A percentile compares a stretch with the other conserved stretches of the same genome.
phyloP scores from a whole-genome alignment of 2,888 invertebrate genomes.

The Leucophenga maculata region DNA sequence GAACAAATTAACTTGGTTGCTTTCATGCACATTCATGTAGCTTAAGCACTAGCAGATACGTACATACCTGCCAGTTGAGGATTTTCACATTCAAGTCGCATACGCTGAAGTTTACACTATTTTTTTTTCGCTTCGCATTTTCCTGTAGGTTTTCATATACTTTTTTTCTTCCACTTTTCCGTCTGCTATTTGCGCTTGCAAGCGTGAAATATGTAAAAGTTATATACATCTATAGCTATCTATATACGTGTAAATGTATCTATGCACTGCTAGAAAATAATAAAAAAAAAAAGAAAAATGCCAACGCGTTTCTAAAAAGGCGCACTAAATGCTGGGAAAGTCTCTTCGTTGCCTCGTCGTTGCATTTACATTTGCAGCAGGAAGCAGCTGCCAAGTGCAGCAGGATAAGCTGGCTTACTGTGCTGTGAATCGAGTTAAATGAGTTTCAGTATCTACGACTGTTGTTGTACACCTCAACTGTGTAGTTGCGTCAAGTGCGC shows the following conservation, averaged over 20 bases:
- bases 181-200: not conserved
- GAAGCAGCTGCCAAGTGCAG: constrained; percentile 19
- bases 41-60: not conserved
- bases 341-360: not conserved
- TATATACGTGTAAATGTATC: not conserved
- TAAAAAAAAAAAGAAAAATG: too few relatives aligned
- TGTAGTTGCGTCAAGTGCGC: constrained; percentile 11
- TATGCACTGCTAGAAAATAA: not conserved
- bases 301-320: constrained; percentile 2
- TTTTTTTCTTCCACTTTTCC: not conserved
- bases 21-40: not conserved
- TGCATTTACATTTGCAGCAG: constrained; percentile 10
- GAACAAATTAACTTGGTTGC: constrained; percentile 57
- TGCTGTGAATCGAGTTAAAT: too few relatives aligned
- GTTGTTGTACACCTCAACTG: not conserved
- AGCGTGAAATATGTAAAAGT: constrained; percentile 19
- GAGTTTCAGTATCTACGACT: not conserved
- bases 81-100: constrained; percentile 24
- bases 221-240: constrained; percentile 1
- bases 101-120: constrained; percentile 19
- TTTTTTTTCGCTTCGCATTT: constrained; percentile 25
- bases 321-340: constrained; percentile 18
- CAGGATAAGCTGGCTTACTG: constrained; percentile 17
- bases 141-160: not conserved
- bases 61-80: constrained; percentile 4